A percentile compares a stretch with the other conserved stretches of the same genome.
These are phyloP conservation scores for Drosophila ohnishii DNA, from an alignment of 1,140 invertebrate species.

Conservation along the genomic window DNA sequence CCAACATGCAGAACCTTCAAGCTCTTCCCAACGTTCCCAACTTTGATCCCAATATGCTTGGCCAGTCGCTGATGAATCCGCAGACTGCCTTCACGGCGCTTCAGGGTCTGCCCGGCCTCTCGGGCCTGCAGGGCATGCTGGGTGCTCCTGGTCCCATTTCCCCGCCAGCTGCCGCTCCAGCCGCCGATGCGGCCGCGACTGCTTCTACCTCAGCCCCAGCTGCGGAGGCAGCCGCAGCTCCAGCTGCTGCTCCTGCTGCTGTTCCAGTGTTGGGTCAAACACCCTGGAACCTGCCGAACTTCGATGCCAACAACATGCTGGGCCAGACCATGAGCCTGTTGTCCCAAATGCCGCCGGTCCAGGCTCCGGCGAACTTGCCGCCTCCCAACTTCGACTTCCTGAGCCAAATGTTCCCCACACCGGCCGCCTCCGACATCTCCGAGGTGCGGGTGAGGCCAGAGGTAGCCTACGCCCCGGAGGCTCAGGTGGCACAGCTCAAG, in stretches of 20 bases:
- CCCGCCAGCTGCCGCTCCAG: conserved; percentile 31
- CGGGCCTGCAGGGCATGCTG: conserved; percentile 13
- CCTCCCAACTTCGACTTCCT: conserved; percentile 25
- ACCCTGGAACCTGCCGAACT: neutral
- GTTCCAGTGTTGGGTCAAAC: conserved; percentile 19
- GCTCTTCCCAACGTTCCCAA: neutral
- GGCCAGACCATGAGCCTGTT: conserved; percentile 29
- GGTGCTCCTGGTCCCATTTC: conserved; percentile 7
- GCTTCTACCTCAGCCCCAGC: conserved; percentile 4
- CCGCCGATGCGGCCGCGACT: conserved; percentile 2
- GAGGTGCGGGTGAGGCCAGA: conserved; percentile 73
- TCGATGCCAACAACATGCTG: conserved; percentile 39
- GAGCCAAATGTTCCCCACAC: conserved; percentile 22
- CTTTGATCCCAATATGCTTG: neutral
- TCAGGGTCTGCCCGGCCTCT: neutral
- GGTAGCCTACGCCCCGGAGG: conserved; percentile 6
- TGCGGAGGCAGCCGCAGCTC: conserved; percentile 2
- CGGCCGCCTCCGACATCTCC: conserved; percentile 64
- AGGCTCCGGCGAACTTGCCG: neutral
- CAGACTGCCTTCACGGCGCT: neutral
- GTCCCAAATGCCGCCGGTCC: neutral
- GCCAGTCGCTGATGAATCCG: conserved; percentile 1
- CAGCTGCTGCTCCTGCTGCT: neutral
- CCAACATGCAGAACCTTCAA: neutral
- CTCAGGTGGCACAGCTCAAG: conserved; percentile 48